Percentiles rank a stretch among this genome's conserved stretches.
Evolutionary conservation across 1,140 invertebrate genomes (phyloP).

Genomic region (Ips nitidus): DNA sequence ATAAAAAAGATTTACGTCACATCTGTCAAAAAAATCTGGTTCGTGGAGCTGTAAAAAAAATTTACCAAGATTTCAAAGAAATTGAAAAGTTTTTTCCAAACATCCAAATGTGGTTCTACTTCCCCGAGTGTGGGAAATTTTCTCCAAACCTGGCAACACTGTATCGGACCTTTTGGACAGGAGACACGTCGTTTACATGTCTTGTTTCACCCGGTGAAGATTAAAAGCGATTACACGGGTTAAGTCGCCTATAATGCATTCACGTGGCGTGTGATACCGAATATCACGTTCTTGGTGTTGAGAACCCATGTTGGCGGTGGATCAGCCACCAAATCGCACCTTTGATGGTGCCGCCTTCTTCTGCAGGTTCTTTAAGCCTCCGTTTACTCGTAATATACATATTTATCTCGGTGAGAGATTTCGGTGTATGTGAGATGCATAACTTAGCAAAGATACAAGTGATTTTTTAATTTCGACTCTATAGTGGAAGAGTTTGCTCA

Average conservation of each 20-base stretch:
- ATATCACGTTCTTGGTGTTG: conserved; percentile 30
- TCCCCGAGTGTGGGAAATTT: no score
- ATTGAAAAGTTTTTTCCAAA: no score
- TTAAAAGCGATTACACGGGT: conserved; percentile 20
- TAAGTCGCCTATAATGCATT: conserved; percentile 26
- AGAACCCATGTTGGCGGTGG: conserved; percentile 28
- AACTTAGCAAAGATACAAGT: no score
- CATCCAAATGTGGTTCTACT: no score
- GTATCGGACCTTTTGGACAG: no score
- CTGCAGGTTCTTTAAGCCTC: not conserved
- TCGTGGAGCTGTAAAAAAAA: no score
- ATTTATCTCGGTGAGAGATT: conserved; percentile 18
- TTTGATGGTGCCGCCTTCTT: conserved; percentile 21
- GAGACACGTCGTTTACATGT: not conserved
- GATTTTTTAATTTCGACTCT: not conserved
- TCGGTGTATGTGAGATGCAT: conserved; percentile 30
- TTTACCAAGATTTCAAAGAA: no score
- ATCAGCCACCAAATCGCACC: conserved; percentile 18
- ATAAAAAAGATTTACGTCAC: no score
- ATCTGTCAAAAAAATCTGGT: no score
- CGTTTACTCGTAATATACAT: conserved; percentile 26
- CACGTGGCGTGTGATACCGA: conserved; percentile 22
- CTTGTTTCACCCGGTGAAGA: conserved; percentile 1
- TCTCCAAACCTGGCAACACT: no score
- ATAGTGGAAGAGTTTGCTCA: no score